Evolutionary conservation across 2,888 invertebrate species (phyloP).

Genomic region (Melieria crassipennis): DNA sequence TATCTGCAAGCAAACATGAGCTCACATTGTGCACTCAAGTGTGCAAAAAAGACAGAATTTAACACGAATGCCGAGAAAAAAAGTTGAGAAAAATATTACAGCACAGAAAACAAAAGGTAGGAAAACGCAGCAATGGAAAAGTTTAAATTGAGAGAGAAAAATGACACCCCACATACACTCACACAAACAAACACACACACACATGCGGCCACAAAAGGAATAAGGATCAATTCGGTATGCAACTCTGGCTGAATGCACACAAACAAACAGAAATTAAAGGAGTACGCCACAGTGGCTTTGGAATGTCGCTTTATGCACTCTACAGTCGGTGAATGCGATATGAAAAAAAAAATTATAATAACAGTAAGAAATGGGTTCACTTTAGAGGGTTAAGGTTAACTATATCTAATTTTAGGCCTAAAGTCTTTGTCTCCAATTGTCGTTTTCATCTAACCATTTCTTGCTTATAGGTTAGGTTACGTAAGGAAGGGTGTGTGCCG

Average conservation of each 20-base stretch:
- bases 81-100: slow-evolving; percentile 17
- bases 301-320: neutral
- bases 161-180: slow-evolving; percentile 21
- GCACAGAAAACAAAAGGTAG: slow-evolving; percentile 14
- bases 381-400: too few relatives aligned
- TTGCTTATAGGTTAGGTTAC: too few relatives aligned
- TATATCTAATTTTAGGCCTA: too few relatives aligned
- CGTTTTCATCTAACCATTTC: too few relatives aligned
- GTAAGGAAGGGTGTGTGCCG: too few relatives aligned
- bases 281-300: too few relatives aligned
- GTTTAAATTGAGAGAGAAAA: slow-evolving; percentile 25
- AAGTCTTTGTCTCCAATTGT: too few relatives aligned
- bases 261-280: neutral
- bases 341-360: neutral
- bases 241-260: neutral
- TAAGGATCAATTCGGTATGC: slow-evolving; percentile 12
- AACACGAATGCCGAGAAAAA: slow-evolving; percentile 35
- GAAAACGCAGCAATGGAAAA: slow-evolving; percentile 5
- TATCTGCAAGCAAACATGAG: neutral
- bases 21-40: slow-evolving; percentile 28
- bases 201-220: slow-evolving; percentile 8
- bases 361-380: too few relatives aligned
- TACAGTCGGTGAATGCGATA: neutral
- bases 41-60: slow-evolving; percentile 41
- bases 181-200: slow-evolving; percentile 5